A percentile compares a stretch with the other conserved stretches of the same genome.
These are phyloP conservation scores for Sarcophaga peregrina DNA, from an alignment of 1,140 invertebrate species.

Conservation along the genomic window DNA sequence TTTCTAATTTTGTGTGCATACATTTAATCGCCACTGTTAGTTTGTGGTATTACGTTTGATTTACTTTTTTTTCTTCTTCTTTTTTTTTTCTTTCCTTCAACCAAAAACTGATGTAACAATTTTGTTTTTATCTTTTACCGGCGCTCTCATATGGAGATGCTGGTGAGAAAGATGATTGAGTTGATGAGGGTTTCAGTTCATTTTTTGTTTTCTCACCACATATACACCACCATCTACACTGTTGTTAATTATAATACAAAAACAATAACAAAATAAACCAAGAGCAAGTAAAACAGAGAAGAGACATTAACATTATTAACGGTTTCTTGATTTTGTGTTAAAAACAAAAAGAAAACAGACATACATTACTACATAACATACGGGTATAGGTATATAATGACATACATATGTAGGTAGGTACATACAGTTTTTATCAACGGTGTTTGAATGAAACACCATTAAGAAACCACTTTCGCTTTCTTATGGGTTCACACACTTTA, in stretches of 20 bases:
- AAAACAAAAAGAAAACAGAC: background rate
- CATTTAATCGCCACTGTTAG: no score
- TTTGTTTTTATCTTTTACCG: no score
- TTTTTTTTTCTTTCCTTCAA: no score
- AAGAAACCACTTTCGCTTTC: constrained; percentile 37
- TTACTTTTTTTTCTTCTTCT: no score
- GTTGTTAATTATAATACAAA: background rate
- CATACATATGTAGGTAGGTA: background rate
- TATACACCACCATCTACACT: background rate
- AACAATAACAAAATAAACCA: background rate
- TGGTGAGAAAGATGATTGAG: no score
- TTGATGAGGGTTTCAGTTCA: no score
- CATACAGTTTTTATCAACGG: background rate
- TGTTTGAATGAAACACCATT: background rate
- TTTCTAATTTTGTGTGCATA: no score
- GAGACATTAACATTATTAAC: constrained; percentile 13
- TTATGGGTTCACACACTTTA: background rate
- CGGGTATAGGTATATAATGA: background rate
- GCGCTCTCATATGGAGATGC: no score
- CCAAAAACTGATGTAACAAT: no score
- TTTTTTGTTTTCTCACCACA: background rate
- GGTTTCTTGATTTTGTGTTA: constrained; percentile 12
- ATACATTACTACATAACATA: background rate
- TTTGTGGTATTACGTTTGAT: no score
- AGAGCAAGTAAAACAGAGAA: background rate